A percentile compares a stretch with the other conserved stretches of the same genome.
Conservation (phyloP, 2,888 invertebrate species). For the Scotopteryx bipunctaria region DNA sequence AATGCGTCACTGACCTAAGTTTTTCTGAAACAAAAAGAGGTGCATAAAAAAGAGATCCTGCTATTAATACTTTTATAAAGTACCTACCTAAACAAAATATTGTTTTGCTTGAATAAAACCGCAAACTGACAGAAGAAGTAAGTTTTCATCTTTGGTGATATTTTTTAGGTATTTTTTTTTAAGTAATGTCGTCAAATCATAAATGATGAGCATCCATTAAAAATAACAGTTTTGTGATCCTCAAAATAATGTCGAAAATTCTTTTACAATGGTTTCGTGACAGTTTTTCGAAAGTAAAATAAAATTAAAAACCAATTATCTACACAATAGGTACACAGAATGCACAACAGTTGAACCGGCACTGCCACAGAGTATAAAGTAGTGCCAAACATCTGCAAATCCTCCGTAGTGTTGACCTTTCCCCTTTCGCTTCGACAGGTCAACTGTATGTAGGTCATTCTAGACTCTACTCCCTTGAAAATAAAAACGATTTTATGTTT, state of each 20-base stretch:
- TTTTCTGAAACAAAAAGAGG: conserved; percentile 53
- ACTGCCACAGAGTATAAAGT: not conserved
- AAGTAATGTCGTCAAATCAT: no score
- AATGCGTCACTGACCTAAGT: conserved; percentile 40
- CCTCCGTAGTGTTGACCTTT: conserved; percentile 17
- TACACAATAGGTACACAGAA: not conserved
- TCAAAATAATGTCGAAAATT: no score
- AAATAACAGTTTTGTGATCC: no score
- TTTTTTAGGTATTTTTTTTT: no score
- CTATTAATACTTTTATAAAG: not conserved
- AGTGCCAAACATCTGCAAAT: conserved; percentile 1
- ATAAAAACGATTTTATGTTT: not conserved
- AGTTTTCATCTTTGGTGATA: no score
- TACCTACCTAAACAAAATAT: no score
- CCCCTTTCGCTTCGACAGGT: conserved; percentile 8
- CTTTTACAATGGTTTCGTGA: no score
- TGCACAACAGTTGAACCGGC: not conserved
- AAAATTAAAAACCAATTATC: not conserved
- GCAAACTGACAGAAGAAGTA: no score
- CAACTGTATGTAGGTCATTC: conserved; percentile 7
- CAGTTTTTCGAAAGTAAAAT: no score
- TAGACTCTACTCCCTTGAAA: conserved; percentile 1
- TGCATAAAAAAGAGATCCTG: not conserved
- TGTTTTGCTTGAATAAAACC: no score
- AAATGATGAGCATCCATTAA: no score